These are phyloP conservation scores for Parazoanthus swiftii DNA, from an alignment of 92 coral and sea anemone species.

Conservation along the genomic window DNA sequence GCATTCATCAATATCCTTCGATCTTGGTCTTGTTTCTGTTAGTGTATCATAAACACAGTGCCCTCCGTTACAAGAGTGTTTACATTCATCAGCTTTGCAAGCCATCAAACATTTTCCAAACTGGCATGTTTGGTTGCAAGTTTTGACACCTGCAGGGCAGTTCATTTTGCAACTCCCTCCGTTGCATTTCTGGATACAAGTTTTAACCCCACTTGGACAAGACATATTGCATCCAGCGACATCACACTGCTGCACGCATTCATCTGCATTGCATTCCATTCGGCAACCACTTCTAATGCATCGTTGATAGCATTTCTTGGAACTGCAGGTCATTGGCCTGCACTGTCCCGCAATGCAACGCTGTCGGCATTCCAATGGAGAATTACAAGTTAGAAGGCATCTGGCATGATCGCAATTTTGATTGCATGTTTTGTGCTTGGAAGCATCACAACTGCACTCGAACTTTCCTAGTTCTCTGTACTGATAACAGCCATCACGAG, in stretches of 20 bases:
- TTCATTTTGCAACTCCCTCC: conserved; percentile 64
- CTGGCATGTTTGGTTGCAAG: conserved; percentile 58
- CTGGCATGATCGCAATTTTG: conserved; percentile 61
- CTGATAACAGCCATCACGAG: conserved; percentile 52
- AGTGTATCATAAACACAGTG: conserved; percentile 34
- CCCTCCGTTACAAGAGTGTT: conserved; percentile 51
- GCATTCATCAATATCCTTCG: conserved; percentile 3
- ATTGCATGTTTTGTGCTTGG: conserved; percentile 33
- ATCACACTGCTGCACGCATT: conserved; percentile 52
- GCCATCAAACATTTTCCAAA: conserved; percentile 55
- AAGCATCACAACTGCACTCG: conserved; percentile 37
- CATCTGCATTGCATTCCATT: conserved; percentile 50
- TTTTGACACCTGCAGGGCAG: conserved; percentile 57
- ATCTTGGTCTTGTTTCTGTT: background rate
- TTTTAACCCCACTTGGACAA: conserved; percentile 44
- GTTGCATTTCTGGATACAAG: conserved; percentile 58
- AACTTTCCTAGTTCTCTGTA: conserved; percentile 52
- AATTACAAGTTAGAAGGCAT: conserved; percentile 48
- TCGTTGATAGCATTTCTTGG: conserved; percentile 52
- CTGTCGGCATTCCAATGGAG: conserved; percentile 48
- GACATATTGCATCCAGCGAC: conserved; percentile 62
- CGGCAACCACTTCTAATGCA: conserved; percentile 60
- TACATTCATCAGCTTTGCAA: conserved; percentile 56
- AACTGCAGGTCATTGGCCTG: conserved; percentile 50
- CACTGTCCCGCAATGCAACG: conserved; percentile 60